A percentile compares a stretch with the other conserved stretches of the same genome.
Conservation (phyloP, 2,113 vertebrate genomes). For the Barnardius zonarius region DNA sequence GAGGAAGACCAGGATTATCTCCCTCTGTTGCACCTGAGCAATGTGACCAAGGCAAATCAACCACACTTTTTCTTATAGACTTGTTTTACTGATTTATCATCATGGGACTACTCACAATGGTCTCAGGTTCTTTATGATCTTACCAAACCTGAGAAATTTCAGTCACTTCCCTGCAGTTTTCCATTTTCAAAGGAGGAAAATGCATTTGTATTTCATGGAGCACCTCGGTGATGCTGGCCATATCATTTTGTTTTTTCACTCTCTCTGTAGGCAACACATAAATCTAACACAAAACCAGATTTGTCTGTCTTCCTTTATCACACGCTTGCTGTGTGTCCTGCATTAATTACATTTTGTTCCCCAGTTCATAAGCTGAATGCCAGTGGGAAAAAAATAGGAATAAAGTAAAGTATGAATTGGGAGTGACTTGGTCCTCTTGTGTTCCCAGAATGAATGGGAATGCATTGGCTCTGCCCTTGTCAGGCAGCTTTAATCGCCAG, state of each 20-base stretch:
- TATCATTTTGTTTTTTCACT: background rate
- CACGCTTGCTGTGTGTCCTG: background rate
- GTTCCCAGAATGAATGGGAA: background rate
- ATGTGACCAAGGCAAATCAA: background rate
- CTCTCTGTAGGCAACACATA: background rate
- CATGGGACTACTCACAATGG: background rate
- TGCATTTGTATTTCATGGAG: background rate
- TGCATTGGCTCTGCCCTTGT: rapidly evolving
- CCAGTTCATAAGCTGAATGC: background rate
- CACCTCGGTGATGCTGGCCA: background rate
- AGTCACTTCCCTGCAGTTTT: background rate
- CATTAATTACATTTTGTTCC: background rate
- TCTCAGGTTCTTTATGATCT: background rate
- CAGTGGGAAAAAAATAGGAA: background rate
- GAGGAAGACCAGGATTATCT: background rate
- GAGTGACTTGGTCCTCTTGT: background rate
- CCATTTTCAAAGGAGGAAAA: background rate
- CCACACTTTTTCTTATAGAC: background rate
- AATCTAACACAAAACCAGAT: background rate
- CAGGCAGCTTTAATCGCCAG: background rate
- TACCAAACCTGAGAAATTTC: background rate
- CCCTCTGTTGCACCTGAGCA: background rate
- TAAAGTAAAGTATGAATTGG: background rate
- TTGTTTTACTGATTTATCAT: background rate
- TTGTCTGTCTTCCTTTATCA: background rate